Evolutionary conservation across 2,797 vertebrate genomes (phyloP).

Genomic region (Oryzias sinensis): DNA sequence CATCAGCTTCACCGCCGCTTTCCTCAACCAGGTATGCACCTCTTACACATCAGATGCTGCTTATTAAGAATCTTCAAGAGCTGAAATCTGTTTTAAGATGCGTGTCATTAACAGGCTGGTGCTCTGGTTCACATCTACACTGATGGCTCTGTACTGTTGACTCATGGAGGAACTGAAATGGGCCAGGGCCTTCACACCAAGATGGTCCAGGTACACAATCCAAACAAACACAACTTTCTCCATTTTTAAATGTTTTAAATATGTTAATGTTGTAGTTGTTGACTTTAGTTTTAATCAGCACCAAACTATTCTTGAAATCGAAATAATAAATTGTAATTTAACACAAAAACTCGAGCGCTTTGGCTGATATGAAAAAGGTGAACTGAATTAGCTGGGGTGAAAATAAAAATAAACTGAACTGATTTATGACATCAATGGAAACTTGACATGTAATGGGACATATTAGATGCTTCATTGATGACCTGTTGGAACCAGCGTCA

Average conservation of each 20-base stretch:
- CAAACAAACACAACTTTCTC: background rate
- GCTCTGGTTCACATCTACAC: slow-evolving; percentile 91
- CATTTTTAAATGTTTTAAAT: no score
- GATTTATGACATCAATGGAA: no score
- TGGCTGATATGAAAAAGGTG: no score
- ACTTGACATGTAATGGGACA: no score
- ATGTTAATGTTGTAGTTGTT: no score
- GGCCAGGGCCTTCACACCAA: slow-evolving; percentile 98
- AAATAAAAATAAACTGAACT: no score
- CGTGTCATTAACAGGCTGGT: slow-evolving; percentile 78
- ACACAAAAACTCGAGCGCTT: no score
- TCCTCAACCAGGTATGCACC: slow-evolving; percentile 89
- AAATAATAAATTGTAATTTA: no score
- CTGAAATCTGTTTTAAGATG: background rate
- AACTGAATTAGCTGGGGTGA: no score
- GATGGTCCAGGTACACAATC: slow-evolving; percentile 82
- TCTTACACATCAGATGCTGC: rapidly evolving
- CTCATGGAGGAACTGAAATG: slow-evolving; percentile 95
- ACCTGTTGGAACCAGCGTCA: background rate
- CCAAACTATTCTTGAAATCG: no score
- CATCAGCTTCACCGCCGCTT: slow-evolving; percentile 85
- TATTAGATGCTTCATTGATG: no score
- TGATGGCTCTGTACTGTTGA: slow-evolving; percentile 92
- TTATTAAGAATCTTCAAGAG: background rate
- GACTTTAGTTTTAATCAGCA: no score